A percentile compares a stretch with the other conserved stretches of the same genome.
Evolutionary conservation across 2,888 invertebrate species (phyloP).

Genomic region (Caenorhabditis zanzibari): DNA sequence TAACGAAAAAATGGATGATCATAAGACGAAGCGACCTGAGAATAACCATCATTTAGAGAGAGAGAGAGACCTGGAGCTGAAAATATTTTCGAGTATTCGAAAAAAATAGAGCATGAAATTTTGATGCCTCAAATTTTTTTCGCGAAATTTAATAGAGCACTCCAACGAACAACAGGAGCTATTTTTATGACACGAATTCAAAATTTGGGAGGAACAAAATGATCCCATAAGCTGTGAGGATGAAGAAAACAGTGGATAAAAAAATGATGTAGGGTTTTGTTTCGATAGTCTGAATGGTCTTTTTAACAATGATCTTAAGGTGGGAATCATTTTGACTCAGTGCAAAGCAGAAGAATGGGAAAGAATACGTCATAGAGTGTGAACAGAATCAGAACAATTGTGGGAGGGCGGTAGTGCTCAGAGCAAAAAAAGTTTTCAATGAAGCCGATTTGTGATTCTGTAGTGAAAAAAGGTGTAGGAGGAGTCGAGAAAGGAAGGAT

Average conservation of each 20-base stretch:
- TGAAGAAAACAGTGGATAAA: too few relatives aligned
- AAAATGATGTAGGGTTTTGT: too few relatives aligned
- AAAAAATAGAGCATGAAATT: slow-evolving; percentile 1
- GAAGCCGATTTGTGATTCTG: slow-evolving; percentile 20
- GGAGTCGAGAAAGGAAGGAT: not conserved
- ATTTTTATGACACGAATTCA: not conserved
- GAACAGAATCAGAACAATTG: not conserved
- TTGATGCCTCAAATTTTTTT: not conserved
- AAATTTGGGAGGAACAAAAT: not conserved
- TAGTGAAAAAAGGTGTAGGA: not conserved
- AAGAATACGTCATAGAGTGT: too few relatives aligned
- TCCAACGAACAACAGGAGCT: not conserved
- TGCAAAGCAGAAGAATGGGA: slow-evolving; percentile 3
- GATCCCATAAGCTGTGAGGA: too few relatives aligned
- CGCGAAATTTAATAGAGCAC: not conserved
- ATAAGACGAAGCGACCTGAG: slow-evolving; percentile 30
- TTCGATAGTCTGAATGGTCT: too few relatives aligned
- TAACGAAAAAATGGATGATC: slow-evolving; percentile 31
- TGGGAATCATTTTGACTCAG: too few relatives aligned
- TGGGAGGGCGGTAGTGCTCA: slow-evolving; percentile 1
- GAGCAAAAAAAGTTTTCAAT: not conserved
- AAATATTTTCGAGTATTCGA: slow-evolving; percentile 25
- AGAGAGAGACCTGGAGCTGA: not conserved
- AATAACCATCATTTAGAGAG: slow-evolving; percentile 18
- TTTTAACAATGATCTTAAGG: too few relatives aligned